These are phyloP conservation scores for Anguilla obscura DNA, from an alignment of 2,797 vertebrate genomes.

Conservation along the genomic window DNA sequence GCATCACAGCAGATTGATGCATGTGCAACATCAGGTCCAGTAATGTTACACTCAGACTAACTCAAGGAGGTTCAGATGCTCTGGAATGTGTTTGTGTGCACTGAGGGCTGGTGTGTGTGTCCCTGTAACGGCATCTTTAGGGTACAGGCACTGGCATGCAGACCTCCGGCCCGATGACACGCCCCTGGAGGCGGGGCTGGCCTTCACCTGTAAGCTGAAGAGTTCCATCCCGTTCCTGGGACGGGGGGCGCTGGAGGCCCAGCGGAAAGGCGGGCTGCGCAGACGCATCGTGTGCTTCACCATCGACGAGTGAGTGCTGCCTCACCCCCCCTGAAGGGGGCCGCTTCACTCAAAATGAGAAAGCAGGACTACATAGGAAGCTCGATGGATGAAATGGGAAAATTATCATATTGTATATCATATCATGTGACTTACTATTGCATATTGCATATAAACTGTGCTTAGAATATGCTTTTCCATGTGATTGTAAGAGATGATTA, in stretches of 20 bases:
- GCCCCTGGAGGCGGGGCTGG: constrained; percentile 87
- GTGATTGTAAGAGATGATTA: background rate
- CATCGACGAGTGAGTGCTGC: constrained; percentile 81
- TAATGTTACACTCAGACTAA: background rate
- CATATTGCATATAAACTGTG: background rate
- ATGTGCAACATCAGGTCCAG: background rate
- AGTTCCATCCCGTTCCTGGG: constrained; percentile 83
- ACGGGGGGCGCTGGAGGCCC: constrained; percentile 79
- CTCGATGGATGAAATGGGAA: background rate
- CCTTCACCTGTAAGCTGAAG: constrained; percentile 93
- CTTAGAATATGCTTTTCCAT: background rate
- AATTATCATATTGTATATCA: background rate
- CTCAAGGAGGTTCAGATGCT: background rate
- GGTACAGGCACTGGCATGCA: constrained; percentile 93
- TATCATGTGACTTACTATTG: too few species aligned
- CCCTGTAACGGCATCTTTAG: constrained; percentile 60
- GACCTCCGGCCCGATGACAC: constrained; percentile 90
- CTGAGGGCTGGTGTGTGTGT: background rate
- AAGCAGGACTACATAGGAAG: background rate
- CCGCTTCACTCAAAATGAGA: background rate
- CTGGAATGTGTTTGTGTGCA: background rate
- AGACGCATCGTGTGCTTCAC: constrained; percentile 90
- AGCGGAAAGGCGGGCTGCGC: constrained; percentile 77
- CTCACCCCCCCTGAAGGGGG: background rate
- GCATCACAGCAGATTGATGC: constrained; percentile 23